Base-by-base conservation (phyloP, 2,797 vertebrate species). In the Kryptolebias ocellatus region DNA sequence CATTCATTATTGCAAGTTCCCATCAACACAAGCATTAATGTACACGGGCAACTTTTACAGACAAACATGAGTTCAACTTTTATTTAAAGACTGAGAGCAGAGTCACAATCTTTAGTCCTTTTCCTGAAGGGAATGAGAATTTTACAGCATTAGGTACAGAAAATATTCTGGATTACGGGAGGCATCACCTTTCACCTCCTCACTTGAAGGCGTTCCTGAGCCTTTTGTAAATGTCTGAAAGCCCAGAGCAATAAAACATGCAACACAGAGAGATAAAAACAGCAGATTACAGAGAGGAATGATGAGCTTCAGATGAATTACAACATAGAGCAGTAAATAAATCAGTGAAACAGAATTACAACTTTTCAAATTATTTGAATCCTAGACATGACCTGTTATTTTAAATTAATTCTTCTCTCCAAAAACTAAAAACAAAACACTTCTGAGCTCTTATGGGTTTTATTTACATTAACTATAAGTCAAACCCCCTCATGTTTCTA, bases 1-100 rank as follows among this genome's bases (percentile, higher is more conserved):
- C 77, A 79, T 84, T 46, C 20, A 45, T 82, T 87, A 78, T 59
- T 83, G 58, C 24, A 71, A 60, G 64, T 72, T 42, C 65, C 53
- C 58, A 20, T 57, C 4, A 39, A 69, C 42, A 66, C 18, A 27
- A 14, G 39, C 58, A 68, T 74, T 50, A 71, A 59, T 78, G 42
- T 70, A 72, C 64, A 78, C 65, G 55, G 50, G n/a, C 70, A 29
- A 31, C 29, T 76, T 55, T 53, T 31, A 69, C 57, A 67, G 34
- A 49, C 45, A 60, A 24, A 53, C 60, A 70, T 9, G 16, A 42
- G 47, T 44, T 24, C 20, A 45, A n/a, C 59, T 24, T 5, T 27
- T 14, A 53, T 69, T 44, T 37, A 74, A 24, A 24, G 66, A 78
- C 17, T 20, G 67, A 72, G 70, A 81, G 56, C 52, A 28, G 61